Evolutionary conservation across 2,797 vertebrate genomes (phyloP).

Genomic region (Labroides dimidiatus): DNA sequence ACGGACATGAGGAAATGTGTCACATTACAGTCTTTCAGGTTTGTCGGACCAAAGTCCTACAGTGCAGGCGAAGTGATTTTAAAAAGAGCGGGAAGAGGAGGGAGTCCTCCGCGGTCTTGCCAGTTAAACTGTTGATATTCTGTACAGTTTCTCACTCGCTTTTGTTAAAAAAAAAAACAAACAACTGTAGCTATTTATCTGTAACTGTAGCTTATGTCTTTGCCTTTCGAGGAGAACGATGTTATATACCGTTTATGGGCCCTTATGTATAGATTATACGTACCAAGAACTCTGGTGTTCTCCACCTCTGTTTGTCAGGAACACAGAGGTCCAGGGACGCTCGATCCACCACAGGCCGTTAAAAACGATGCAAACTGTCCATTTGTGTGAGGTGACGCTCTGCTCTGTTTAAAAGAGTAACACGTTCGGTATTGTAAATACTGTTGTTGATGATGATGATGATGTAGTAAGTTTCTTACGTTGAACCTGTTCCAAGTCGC

Average conservation of each 20-base stretch:
- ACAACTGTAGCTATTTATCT: constrained; percentile 66
- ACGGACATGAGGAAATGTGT: constrained; percentile 60
- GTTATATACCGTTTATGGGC: constrained; percentile 47
- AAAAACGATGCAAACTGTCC: constrained; percentile 61
- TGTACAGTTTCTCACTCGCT: constrained; percentile 75
- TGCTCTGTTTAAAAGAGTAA: constrained; percentile 80
- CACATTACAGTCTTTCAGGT: constrained; percentile 47
- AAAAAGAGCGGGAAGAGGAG: constrained; percentile 27
- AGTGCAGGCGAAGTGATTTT: constrained; percentile 29
- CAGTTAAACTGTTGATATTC: constrained; percentile 64
- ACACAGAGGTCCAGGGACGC: constrained; percentile 72
- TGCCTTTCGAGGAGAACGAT: constrained; percentile 54
- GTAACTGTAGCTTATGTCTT: constrained; percentile 73
- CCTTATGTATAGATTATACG: constrained; percentile 54
- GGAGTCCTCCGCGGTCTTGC: constrained; percentile 52
- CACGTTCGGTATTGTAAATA: constrained; percentile 74
- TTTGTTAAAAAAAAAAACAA: constrained; percentile 64
- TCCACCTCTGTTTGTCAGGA: constrained; percentile 69
- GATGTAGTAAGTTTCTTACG: constrained; percentile 66
- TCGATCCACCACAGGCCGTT: constrained; percentile 57
- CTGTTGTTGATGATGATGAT: constrained; percentile 52
- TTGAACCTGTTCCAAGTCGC: constrained; percentile 57
- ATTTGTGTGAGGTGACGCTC: constrained; percentile 59
- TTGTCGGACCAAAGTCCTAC: constrained; percentile 68
- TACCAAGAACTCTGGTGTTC: constrained; percentile 55